Percentiles rank a stretch among this genome's conserved stretches.
Conservation (phyloP, 1,140 invertebrate species). For the Hyposmocoma kahamanoa region DNA sequence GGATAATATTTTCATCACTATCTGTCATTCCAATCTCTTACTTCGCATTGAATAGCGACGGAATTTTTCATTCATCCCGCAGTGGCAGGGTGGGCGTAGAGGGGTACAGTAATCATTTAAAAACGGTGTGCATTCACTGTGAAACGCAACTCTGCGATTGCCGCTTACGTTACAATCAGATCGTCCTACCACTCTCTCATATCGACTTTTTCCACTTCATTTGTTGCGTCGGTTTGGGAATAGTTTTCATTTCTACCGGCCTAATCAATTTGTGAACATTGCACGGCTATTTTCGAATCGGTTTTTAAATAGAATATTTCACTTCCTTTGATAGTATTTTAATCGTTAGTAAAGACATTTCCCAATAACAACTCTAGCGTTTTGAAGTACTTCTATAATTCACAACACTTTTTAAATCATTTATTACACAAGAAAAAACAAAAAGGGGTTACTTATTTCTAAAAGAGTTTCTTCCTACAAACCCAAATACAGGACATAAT, state of each 20-base stretch:
- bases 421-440: too few relatives aligned
- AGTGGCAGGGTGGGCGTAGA: neutral
- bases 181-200: conserved; percentile 40
- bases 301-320: conserved; percentile 56
- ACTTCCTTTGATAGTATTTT: conserved; percentile 13
- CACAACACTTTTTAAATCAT: too few relatives aligned
- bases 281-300: conserved; percentile 54
- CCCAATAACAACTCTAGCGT: too few relatives aligned
- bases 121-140: conserved; percentile 50
- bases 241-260: conserved; percentile 68
- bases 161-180: conserved; percentile 63
- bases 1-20: too few relatives aligned
- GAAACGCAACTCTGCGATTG: conserved; percentile 60
- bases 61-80: too few relatives aligned
- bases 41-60: too few relatives aligned
- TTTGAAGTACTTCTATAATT: too few relatives aligned
- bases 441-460: too few relatives aligned
- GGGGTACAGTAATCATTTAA: conserved; percentile 56
- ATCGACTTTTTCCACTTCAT: conserved; percentile 70
- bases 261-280: conserved; percentile 66
- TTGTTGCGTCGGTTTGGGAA: conserved; percentile 64
- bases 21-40: too few relatives aligned
- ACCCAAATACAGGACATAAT: too few relatives aligned
- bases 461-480: too few relatives aligned
- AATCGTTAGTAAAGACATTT: neutral